Conservation (phyloP, 2,888 invertebrate genomes). For the Sturmia bella region DNA sequence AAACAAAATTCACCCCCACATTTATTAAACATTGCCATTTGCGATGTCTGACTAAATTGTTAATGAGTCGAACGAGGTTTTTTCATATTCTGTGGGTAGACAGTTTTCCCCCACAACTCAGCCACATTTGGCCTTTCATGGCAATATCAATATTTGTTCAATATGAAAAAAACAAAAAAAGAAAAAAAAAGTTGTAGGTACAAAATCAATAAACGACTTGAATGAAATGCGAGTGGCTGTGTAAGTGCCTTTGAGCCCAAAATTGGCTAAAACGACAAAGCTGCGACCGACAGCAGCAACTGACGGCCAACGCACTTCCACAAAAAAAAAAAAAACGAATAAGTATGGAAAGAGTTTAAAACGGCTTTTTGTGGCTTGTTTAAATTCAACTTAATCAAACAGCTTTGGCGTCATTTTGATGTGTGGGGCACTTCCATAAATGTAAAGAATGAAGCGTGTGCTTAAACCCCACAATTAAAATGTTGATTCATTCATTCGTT, state of each 20-base stretch:
- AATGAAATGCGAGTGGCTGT: conserved; percentile 29
- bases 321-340: conserved; percentile 46
- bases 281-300: conserved; percentile 36
- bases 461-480: conserved; percentile 46
- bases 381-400: conserved; percentile 38
- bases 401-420: conserved; percentile 62
- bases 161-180: conserved; percentile 18
- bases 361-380: conserved; percentile 29
- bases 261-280: conserved; percentile 63
- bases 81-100: conserved; percentile 41
- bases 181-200: conserved; percentile 11
- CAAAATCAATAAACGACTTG: conserved; percentile 27
- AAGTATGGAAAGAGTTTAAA: conserved; percentile 33
- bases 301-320: conserved; percentile 67
- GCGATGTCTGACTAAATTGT: conserved; percentile 28
- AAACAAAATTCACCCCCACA: conserved; percentile 43
- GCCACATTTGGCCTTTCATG: conserved; percentile 48
- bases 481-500: conserved; percentile 56
- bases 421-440: conserved; percentile 69
- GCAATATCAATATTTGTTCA: conserved; percentile 33
- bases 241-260: conserved; percentile 66
- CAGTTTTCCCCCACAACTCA: conserved; percentile 56
- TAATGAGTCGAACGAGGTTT: conserved; percentile 1
- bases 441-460: conserved; percentile 58
- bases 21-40: conserved; percentile 21